Base-by-base conservation (phyloP, 2,797 vertebrate genomes). In the Buceros bicornis region DNA sequence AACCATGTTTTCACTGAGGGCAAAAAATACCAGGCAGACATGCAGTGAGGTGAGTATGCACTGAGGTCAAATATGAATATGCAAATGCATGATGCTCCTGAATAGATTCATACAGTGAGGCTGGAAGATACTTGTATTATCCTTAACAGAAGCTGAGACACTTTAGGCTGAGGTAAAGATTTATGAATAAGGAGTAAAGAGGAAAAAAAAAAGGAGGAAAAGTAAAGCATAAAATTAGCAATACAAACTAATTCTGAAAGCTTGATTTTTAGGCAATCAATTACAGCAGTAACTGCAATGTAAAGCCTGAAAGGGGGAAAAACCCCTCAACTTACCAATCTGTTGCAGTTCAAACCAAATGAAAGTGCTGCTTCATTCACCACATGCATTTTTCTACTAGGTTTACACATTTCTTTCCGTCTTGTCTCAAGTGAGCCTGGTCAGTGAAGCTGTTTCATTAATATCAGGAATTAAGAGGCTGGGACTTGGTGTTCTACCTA, bases 281-380 rank as follows among this genome's bases (percentile, higher is more conserved):
- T 25, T 72, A 43, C 8, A 87, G 2, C 2, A 48, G 8, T 20
- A 78, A 21, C 13, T 31, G 8, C 4, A 57, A 78, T 33, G 10
- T 48, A 58, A 77, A 78, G 3, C 16, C 37, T 72, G 37, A 76
- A 72, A 64, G 33, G 16, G 9, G 2, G 15, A 33, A 31, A 35
- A 2, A 0, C 0, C 2, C 3, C 2, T 6, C 43, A 4, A 6
- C 53, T 65, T 11, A 54, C 3, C 10, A 56, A 14, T 43, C 33
- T 57, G 3, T 35, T 82, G 13, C 40, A 69, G 18, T 69, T 82
- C 13, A 51, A 62, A 50, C 16, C 25, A 70, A 48, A 74, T 42
- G 17, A 74, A 67, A 17, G 13, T 47, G 17, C 8, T 48, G 28
- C 42, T 91, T 21, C 28, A 15, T 33, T 93, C 7, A 33, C 6